These are phyloP conservation scores for Conops quadrifasciatus DNA, from an alignment of 2,888 invertebrate genomes.

Conservation along the genomic window DNA sequence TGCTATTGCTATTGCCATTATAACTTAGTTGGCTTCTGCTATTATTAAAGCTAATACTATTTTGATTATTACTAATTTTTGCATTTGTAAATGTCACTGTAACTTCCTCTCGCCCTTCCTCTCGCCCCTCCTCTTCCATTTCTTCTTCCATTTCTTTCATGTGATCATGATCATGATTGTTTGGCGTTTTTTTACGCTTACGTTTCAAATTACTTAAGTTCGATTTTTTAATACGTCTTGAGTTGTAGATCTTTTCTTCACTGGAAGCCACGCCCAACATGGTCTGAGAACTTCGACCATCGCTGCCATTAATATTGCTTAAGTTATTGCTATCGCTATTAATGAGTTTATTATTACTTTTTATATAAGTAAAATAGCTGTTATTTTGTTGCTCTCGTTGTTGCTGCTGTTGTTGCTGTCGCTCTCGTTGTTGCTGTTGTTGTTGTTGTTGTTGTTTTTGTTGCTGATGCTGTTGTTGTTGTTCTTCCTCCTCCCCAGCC, in stretches of 20 bases:
- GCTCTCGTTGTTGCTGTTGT: too few relatives aligned
- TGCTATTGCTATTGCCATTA: not conserved
- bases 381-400: slow-evolving; percentile 11
- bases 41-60: slow-evolving; percentile 55
- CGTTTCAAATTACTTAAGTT: slow-evolving; percentile 44
- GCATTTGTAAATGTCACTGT: not conserved
- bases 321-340: slow-evolving; percentile 51
- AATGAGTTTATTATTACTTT: slow-evolving; percentile 46
- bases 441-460: slow-evolving; percentile 5
- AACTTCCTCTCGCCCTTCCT: slow-evolving; percentile 36
- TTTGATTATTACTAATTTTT: slow-evolving; percentile 44
- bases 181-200: slow-evolving; percentile 45
- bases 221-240: slow-evolving; percentile 45
- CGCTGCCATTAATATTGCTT: slow-evolving; percentile 29
- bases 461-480: too few relatives aligned
- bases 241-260: slow-evolving; percentile 38
- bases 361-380: slow-evolving; percentile 37
- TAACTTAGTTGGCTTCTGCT: not conserved
- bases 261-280: slow-evolving; percentile 39
- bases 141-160: slow-evolving; percentile 24
- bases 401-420: too few relatives aligned
- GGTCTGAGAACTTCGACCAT: slow-evolving; percentile 37
- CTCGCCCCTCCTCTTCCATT: slow-evolving; percentile 33
- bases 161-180: slow-evolving; percentile 16
- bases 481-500: not conserved